Percentiles rank a stretch among this genome's conserved stretches.
phyloP scores from a whole-genome alignment of 2,113 vertebrate genomes.

The Catagonus wagneri region DNA sequence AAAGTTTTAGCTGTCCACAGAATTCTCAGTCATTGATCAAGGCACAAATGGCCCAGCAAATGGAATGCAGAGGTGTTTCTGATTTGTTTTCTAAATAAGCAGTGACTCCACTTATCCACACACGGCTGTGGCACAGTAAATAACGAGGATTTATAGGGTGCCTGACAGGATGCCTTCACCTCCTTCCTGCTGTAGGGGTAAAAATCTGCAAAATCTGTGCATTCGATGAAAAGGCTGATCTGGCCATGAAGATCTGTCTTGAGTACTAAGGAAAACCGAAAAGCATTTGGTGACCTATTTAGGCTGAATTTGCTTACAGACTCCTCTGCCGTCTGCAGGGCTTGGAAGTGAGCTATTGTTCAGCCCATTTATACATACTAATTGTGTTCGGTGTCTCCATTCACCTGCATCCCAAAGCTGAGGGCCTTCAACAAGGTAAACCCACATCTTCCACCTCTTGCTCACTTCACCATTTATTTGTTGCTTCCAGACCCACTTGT shows the following conservation, averaged over 20 bases:
- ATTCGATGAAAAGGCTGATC: not conserved
- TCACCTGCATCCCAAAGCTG: not conserved
- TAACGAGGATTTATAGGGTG: not conserved
- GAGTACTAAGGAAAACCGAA: constrained; percentile 60
- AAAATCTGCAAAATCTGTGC: not conserved
- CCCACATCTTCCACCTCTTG: not conserved
- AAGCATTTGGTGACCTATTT: constrained; percentile 60
- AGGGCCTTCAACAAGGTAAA: not conserved
- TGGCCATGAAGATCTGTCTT: not conserved
- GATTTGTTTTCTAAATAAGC: not conserved
- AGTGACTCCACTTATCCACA: not conserved
- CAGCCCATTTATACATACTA: not conserved
- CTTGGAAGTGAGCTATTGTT: not conserved
- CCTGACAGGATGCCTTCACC: not conserved
- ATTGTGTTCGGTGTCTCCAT: not conserved
- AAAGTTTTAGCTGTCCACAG: not conserved
- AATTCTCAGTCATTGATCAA: constrained; percentile 29
- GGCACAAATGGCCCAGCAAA: not conserved
- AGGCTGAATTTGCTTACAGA: constrained; percentile 66
- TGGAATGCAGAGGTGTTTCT: not conserved
- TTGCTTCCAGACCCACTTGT: not conserved
- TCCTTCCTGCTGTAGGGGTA: not conserved
- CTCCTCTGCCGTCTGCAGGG: constrained; percentile 31
- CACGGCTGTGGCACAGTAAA: not conserved
- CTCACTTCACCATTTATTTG: not conserved